Percentiles rank a stretch among this genome's conserved stretches.
Conservation (phyloP, 92 coral and sea anemone species). For the Heliopora coerulea region DNA sequence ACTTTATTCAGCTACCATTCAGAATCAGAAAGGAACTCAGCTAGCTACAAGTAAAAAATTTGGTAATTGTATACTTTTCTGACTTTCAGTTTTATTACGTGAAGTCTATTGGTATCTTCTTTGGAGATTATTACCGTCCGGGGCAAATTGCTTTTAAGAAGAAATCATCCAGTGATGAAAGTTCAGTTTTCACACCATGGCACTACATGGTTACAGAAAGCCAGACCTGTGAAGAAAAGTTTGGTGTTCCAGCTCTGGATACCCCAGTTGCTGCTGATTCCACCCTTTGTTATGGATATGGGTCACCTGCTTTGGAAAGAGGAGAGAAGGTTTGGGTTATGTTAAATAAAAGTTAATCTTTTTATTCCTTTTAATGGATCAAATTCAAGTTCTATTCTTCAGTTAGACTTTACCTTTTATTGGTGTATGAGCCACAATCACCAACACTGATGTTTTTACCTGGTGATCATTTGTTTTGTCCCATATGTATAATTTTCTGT, state of each 20-base stretch:
- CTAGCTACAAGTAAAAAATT: too few relatives aligned
- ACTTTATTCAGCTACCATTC: too few relatives aligned
- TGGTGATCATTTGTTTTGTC: too few relatives aligned
- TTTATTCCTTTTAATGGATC: too few relatives aligned
- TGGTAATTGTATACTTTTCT: conserved; percentile 3
- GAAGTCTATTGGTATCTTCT: conserved; percentile 58
- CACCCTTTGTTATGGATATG: conserved; percentile 69
- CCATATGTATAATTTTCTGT: too few relatives aligned
- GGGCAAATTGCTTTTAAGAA: conserved; percentile 70
- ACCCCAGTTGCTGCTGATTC: conserved; percentile 54
- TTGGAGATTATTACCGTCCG: conserved; percentile 88
- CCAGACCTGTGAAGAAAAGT: conserved; percentile 50
- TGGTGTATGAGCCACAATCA: too few relatives aligned
- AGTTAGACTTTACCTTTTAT: too few relatives aligned
- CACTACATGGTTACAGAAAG: conserved; percentile 70
- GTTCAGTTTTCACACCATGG: conserved; percentile 62
- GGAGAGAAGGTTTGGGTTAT: conserved; percentile 32
- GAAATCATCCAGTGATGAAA: conserved; percentile 59
- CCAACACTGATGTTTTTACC: too few relatives aligned
- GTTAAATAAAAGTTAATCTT: too few relatives aligned
- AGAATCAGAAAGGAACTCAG: too few relatives aligned
- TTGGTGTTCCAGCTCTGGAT: conserved; percentile 24
- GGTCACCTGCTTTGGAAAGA: conserved; percentile 31
- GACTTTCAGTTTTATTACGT: conserved; percentile 69
- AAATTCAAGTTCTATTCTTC: too few relatives aligned